phyloP scores from a whole-genome alignment of 2,888 invertebrate genomes.

The Saturnia pavonia region DNA sequence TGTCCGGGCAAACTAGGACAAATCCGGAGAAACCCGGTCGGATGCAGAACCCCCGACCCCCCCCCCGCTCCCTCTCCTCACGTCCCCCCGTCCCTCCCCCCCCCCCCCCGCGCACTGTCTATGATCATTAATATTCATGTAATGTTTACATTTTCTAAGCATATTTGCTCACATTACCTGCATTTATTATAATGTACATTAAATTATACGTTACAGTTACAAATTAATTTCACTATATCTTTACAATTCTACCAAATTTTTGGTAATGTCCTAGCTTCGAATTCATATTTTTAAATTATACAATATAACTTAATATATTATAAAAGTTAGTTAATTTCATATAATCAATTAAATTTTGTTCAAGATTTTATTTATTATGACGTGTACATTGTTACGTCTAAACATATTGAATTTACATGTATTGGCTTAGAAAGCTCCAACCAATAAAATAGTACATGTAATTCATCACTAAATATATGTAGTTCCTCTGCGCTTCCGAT shows the following conservation, averaged over 20 bases:
- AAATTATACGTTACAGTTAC: constrained; percentile 51
- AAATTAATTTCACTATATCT: constrained; percentile 1
- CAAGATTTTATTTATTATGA: not conserved
- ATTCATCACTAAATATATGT: not conserved
- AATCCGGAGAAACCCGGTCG: not conserved
- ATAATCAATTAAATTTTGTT: not conserved
- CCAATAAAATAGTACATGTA: not conserved
- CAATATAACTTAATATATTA: not conserved
- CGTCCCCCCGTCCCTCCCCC: too few relatives aligned
- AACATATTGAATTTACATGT: too few relatives aligned
- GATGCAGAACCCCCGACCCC: too few relatives aligned
- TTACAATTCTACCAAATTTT: constrained; percentile 41
- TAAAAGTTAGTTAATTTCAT: not conserved
- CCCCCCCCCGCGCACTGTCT: too few relatives aligned
- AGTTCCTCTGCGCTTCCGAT: not conserved
- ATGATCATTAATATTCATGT: constrained; percentile 64
- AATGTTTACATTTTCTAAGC: constrained; percentile 43
- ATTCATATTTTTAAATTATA: constrained; percentile 36
- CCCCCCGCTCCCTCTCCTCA: too few relatives aligned
- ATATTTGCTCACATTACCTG: constrained; percentile 46
- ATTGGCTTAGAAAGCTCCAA: not conserved
- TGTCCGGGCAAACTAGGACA: not conserved
- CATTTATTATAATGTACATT: constrained; percentile 51
- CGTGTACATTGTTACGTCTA: too few relatives aligned
- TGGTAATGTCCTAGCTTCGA: constrained; percentile 70